phyloP scores from a whole-genome alignment of 37 sponge, comb jelly and placozoan genomes.

The Chondrilla cf. caribensis region DNA sequence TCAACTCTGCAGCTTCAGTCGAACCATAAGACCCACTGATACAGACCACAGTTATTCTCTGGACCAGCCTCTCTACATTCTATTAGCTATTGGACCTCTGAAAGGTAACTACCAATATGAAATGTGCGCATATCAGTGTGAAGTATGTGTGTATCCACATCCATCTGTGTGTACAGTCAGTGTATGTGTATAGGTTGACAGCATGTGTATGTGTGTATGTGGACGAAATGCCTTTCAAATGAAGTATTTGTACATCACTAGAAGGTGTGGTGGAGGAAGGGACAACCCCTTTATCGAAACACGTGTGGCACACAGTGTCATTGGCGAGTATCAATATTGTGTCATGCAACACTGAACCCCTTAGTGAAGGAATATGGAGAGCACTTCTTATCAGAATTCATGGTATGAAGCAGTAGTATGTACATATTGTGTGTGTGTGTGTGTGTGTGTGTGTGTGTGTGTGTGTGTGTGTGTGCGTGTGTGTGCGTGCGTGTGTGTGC shows the following conservation, averaged over 20 bases:
- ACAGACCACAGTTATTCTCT: background rate
- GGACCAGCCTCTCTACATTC: background rate
- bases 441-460: slow-evolving; percentile 21
- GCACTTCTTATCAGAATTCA: background rate
- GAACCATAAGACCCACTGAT: background rate
- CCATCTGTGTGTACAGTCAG: too few species aligned
- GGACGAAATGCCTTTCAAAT: too few species aligned
- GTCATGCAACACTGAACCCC: background rate
- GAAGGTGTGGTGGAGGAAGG: background rate
- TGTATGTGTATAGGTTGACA: too few species aligned
- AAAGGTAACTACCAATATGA: slow-evolving; percentile 8
- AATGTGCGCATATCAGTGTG: too few species aligned
- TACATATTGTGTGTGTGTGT: background rate
- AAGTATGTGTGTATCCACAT: too few species aligned
- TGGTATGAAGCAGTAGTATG: background rate
- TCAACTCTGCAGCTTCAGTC: background rate
- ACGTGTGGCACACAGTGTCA: background rate
- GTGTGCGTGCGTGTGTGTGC: slow-evolving; percentile 12
- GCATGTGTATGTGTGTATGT: too few species aligned
- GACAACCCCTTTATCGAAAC: background rate
- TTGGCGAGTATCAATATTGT: too few species aligned
- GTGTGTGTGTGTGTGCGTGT: slow-evolving; percentile 18
- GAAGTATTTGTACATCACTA: too few species aligned
- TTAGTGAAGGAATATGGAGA: background rate
- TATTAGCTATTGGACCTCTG: slow-evolving; percentile 4